A percentile compares a stretch with the other conserved stretches of the same genome.
phyloP scores from a whole-genome alignment of 2,888 invertebrate genomes.

The Eilema griseolum region DNA sequence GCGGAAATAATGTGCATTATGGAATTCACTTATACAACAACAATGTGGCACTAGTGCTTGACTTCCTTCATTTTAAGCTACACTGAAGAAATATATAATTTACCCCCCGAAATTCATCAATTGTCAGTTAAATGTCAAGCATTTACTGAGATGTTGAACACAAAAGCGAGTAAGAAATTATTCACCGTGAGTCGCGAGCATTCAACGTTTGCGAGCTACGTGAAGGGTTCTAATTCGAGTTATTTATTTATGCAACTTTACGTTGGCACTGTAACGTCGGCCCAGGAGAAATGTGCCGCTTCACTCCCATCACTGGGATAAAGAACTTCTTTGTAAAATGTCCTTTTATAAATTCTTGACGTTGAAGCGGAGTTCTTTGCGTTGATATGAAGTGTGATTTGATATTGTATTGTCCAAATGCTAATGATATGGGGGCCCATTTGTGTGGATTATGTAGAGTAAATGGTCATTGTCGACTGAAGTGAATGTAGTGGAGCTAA shows the following conservation, averaged over 20 bases:
- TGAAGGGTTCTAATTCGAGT: slow-evolving; percentile 73
- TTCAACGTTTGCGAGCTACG: slow-evolving; percentile 62
- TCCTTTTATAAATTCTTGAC: slow-evolving; percentile 61
- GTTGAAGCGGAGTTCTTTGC: slow-evolving; percentile 43
- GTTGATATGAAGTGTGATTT: slow-evolving; percentile 21
- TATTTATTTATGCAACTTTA: slow-evolving; percentile 78
- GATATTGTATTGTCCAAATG: slow-evolving; percentile 40
- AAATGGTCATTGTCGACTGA: slow-evolving; percentile 39
- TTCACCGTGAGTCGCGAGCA: slow-evolving; percentile 60
- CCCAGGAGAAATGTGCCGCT: slow-evolving; percentile 56
- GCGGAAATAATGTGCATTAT: neutral
- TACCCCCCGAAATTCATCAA: slow-evolving; percentile 46
- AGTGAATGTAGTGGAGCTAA: neutral
- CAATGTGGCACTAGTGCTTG: neutral
- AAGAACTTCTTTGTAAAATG: slow-evolving; percentile 61
- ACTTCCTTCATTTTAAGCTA: neutral
- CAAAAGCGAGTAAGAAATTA: slow-evolving; percentile 63
- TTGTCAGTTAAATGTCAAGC: slow-evolving; percentile 58
- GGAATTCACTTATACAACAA: neutral
- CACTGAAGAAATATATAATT: neutral
- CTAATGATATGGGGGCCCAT: slow-evolving; percentile 38
- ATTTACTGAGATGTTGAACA: slow-evolving; percentile 56
- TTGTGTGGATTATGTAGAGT: slow-evolving; percentile 40
- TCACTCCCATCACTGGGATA: slow-evolving; percentile 54
- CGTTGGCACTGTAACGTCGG: slow-evolving; percentile 64